These are phyloP conservation scores for Aradophagus sp. DNA, from an alignment of 1,140 invertebrate species.

Conservation along the genomic window DNA sequence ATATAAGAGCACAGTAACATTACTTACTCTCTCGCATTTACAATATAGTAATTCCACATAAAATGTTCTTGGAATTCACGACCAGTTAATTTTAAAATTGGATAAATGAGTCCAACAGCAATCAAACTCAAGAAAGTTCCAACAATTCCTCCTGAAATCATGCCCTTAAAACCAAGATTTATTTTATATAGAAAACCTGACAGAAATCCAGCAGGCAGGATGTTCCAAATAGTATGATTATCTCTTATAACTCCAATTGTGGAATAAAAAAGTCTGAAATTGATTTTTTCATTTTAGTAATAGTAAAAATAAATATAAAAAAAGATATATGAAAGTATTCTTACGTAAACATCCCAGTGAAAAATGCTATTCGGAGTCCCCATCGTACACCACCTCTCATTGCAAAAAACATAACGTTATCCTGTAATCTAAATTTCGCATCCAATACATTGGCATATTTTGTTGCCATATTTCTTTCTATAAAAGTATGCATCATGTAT, in stretches of 20 bases:
- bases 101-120: conserved; percentile 70
- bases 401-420: neutral
- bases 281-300: neutral
- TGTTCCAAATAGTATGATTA: conserved; percentile 17
- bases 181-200: conserved; percentile 74
- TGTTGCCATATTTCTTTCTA: neutral
- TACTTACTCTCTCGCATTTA: conserved; percentile 56
- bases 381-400: neutral
- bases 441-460: neutral
- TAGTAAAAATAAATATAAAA: neutral
- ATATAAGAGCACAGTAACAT: neutral
- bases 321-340: neutral
- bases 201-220: neutral
- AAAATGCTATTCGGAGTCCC: neutral
- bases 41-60: conserved; percentile 75
- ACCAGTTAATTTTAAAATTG: conserved; percentile 74
- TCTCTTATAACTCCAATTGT: conserved; percentile 6
- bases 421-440: neutral
- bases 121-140: conserved; percentile 75
- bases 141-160: conserved; percentile 78
- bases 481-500: neutral
- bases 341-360: neutral
- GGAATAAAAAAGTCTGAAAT: neutral
- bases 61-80: conserved; percentile 75
- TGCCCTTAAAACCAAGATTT: conserved; percentile 78